Conservation (phyloP, 2,888 invertebrate genomes). For the Meiosimyza decipiens region DNA sequence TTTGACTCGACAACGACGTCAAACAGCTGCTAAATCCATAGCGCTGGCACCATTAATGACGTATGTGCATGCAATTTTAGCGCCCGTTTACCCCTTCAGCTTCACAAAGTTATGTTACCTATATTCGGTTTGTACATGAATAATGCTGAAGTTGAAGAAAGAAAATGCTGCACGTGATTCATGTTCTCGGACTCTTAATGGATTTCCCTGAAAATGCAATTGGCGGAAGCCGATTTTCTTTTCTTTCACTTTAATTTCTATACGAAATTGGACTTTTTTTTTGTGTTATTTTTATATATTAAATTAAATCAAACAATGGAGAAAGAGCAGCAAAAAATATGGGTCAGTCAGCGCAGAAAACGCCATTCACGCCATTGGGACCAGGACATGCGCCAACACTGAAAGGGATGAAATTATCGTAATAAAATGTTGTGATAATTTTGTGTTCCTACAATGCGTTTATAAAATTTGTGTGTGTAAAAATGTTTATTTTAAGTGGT, state of each 20-base stretch:
- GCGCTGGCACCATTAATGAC: constrained; percentile 39
- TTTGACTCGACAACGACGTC: neutral
- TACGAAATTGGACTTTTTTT: constrained; percentile 1
- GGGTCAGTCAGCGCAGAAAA: constrained; percentile 1
- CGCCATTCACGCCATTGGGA: too few species aligned
- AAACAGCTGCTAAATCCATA: too few species aligned
- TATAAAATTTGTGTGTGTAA: too few species aligned
- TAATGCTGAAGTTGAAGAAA: neutral
- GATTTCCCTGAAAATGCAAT: constrained; percentile 36
- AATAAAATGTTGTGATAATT: too few species aligned
- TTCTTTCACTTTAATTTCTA: neutral
- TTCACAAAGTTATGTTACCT: too few species aligned
- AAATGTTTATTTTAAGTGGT: too few species aligned
- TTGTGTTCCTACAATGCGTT: too few species aligned
- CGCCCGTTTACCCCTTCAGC: too few species aligned
- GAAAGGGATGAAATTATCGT: too few species aligned
- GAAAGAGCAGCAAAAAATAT: neutral
- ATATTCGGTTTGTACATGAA: too few species aligned
- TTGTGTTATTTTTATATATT: constrained; percentile 9
- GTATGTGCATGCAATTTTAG: constrained; percentile 46
- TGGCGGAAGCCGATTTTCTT: constrained; percentile 11
- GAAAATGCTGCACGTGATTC: constrained; percentile 22
- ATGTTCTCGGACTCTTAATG: constrained; percentile 26
- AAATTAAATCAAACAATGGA: constrained; percentile 21
- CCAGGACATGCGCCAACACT: too few species aligned